Evolutionary conservation across 2,888 invertebrate genomes (phyloP).

Genomic region (Hecatera dysodea): DNA sequence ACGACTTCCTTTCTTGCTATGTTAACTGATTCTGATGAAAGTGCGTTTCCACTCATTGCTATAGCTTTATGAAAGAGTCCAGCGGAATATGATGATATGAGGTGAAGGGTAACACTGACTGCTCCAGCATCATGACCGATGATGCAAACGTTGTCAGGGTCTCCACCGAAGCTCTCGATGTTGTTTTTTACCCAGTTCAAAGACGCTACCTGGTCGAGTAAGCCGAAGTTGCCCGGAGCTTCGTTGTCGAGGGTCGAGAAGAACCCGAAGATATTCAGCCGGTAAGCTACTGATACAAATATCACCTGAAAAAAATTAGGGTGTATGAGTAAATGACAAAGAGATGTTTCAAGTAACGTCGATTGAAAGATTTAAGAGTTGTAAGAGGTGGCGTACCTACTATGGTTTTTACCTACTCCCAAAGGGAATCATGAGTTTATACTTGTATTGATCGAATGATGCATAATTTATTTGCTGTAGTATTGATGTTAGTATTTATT

Average conservation of each 20-base stretch:
- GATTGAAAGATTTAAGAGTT: background rate
- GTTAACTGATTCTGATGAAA: constrained; percentile 92
- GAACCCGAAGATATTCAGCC: constrained; percentile 96
- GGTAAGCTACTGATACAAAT: constrained; percentile 95
- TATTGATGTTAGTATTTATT: too few relatives aligned
- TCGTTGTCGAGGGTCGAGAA: constrained; percentile 95
- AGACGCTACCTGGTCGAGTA: constrained; percentile 95
- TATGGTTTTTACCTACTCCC: too few relatives aligned
- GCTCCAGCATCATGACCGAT: constrained; percentile 96
- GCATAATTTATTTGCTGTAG: too few relatives aligned
- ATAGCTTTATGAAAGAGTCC: constrained; percentile 94
- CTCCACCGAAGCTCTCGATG: constrained; percentile 94
- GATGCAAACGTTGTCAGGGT: constrained; percentile 93
- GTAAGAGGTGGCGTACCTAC: background rate
- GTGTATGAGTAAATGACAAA: background rate
- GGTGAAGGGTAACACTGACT: constrained; percentile 94
- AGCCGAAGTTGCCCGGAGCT: constrained; percentile 95
- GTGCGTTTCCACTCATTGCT: constrained; percentile 95
- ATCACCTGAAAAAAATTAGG: constrained; percentile 90
- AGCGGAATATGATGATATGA: constrained; percentile 92
- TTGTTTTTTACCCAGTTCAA: constrained; percentile 95
- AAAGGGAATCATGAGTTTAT: too few relatives aligned
- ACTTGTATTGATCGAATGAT: too few relatives aligned
- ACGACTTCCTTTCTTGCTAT: constrained; percentile 91
- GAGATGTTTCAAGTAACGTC: background rate